phyloP scores from a whole-genome alignment of 2,888 invertebrate genomes.

The Idaea dimidiata region DNA sequence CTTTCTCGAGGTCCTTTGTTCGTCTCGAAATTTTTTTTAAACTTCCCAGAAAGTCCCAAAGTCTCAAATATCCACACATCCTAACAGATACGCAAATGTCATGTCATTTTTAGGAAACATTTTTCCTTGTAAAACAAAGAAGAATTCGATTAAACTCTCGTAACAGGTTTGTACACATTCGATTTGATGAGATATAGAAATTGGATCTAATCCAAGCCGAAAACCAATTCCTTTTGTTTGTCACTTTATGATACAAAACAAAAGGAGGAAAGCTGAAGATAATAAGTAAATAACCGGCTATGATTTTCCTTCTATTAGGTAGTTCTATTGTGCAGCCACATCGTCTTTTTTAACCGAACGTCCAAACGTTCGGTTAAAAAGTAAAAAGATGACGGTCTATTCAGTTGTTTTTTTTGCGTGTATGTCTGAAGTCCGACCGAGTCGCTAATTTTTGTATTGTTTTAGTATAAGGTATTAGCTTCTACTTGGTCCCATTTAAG shows the following conservation, averaged over 20 bases:
- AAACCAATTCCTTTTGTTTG: constrained; percentile 46
- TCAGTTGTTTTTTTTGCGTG: no score
- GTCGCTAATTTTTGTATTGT: no score
- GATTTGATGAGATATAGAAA: not conserved
- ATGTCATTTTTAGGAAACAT: not conserved
- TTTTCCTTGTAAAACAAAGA: not conserved
- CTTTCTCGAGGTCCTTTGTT: no score
- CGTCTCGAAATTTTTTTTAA: no score
- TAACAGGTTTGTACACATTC: not conserved
- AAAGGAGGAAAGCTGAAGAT: constrained; percentile 3
- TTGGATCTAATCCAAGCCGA: constrained; percentile 31
- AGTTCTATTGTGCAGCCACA: not conserved
- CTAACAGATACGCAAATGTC: no score
- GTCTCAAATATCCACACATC: no score
- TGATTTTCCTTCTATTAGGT: not conserved
- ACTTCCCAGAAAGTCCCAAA: no score
- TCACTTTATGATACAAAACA: constrained; percentile 28
- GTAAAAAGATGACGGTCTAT: no score
- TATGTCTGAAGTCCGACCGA: no score
- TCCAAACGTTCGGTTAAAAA: no score
- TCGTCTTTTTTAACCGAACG: not conserved
- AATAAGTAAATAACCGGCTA: not conserved
- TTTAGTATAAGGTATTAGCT: no score
- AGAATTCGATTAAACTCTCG: not conserved
- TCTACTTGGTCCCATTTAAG: no score